Conservation (phyloP, 1,140 invertebrate species). For the Magallana gigas region DNA sequence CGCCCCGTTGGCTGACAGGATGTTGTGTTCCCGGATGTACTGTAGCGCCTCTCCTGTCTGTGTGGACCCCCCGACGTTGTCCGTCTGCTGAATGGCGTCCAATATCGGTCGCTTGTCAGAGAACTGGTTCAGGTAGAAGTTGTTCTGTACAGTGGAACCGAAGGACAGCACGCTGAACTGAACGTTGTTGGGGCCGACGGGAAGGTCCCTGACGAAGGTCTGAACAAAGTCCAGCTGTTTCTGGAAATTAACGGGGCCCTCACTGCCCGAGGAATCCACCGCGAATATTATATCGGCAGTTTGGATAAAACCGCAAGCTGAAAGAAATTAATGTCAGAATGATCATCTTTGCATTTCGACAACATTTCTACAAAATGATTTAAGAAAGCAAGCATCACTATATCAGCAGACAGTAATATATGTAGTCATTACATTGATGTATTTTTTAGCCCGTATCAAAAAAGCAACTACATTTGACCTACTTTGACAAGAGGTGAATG, state of each 20-base stretch:
- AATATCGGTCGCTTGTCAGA: slow-evolving; percentile 38
- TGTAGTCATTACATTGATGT: too few relatives aligned
- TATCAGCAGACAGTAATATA: too few relatives aligned
- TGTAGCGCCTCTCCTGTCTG: slow-evolving; percentile 58
- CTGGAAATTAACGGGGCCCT: slow-evolving; percentile 58
- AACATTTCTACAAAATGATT: neutral
- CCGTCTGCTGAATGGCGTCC: slow-evolving; percentile 46
- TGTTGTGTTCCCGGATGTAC: slow-evolving; percentile 55
- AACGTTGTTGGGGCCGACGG: slow-evolving; percentile 58
- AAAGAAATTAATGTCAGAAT: neutral
- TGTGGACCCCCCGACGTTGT: slow-evolving; percentile 50
- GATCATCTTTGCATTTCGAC: neutral
- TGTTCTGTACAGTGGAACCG: slow-evolving; percentile 38
- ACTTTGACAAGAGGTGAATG: slow-evolving; percentile 63
- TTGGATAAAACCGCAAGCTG: slow-evolving; percentile 54
- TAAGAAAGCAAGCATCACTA: slow-evolving; percentile 1
- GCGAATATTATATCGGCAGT: slow-evolving; percentile 68
- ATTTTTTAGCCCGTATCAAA: too few relatives aligned
- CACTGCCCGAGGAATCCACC: slow-evolving; percentile 62
- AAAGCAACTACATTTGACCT: too few relatives aligned
- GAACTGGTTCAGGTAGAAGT: slow-evolving; percentile 58
- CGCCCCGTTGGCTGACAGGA: slow-evolving; percentile 53
- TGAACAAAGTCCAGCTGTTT: slow-evolving; percentile 61
- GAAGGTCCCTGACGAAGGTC: slow-evolving; percentile 55
- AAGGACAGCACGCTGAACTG: slow-evolving; percentile 63